phyloP scores from a whole-genome alignment of 2,888 invertebrate species.

The Dexiosoma caninum region DNA sequence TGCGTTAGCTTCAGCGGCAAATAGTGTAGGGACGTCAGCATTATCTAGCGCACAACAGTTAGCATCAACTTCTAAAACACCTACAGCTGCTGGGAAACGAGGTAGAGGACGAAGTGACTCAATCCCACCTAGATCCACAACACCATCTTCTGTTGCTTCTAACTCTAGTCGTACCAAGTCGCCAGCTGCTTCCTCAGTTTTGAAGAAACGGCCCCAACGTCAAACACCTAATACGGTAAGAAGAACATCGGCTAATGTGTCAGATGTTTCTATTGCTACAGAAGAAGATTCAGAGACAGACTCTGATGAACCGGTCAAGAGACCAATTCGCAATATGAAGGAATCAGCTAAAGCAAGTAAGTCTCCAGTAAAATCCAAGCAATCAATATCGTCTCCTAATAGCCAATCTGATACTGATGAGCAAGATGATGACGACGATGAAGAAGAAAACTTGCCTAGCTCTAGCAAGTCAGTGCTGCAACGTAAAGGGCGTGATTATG shows the following conservation, averaged over 20 bases:
- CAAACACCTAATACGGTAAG: constrained; percentile 74
- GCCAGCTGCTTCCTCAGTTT: constrained; percentile 80
- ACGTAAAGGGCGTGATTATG: constrained; percentile 85
- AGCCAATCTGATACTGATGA: constrained; percentile 80
- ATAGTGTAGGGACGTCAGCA: constrained; percentile 44
- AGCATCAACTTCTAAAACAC: constrained; percentile 57
- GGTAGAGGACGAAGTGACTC: constrained; percentile 79
- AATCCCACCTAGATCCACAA: constrained; percentile 81
- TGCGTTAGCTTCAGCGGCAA: constrained; percentile 63
- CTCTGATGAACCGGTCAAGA: constrained; percentile 78
- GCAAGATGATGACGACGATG: constrained; percentile 73
- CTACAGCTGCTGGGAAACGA: constrained; percentile 76
- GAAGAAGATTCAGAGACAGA: constrained; percentile 81
- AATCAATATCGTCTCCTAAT: constrained; percentile 72
- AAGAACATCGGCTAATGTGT: constrained; percentile 80
- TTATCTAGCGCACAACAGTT: constrained; percentile 24
- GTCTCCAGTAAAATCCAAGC: constrained; percentile 62
- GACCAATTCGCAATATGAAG: constrained; percentile 69
- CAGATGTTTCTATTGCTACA: constrained; percentile 80
- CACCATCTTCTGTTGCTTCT: constrained; percentile 82
- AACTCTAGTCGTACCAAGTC: constrained; percentile 83
- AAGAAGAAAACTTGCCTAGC: constrained; percentile 53
- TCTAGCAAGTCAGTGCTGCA: constrained; percentile 61
- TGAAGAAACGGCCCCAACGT: constrained; percentile 77
- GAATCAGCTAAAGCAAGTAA: constrained; percentile 64